Conservation (phyloP, 1,140 invertebrate genomes). For the Trichonephila clavata region DNA sequence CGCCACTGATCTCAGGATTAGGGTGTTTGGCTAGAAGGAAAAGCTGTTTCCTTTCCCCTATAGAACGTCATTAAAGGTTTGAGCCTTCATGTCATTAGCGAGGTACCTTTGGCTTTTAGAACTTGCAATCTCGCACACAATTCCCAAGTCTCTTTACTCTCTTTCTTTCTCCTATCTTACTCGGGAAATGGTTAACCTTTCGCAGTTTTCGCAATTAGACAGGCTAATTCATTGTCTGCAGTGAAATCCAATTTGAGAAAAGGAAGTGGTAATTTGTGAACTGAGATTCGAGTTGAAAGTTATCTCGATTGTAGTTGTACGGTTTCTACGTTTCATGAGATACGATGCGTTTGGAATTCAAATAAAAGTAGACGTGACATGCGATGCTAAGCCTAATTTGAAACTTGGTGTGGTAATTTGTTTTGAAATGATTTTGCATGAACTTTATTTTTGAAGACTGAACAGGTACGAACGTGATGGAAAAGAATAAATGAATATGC, state of each 20-base stretch:
- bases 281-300: background rate
- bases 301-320: background rate
- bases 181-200: constrained; percentile 53
- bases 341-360: background rate
- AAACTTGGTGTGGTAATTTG: no score
- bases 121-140: background rate
- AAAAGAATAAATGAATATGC: no score
- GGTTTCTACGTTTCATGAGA: background rate
- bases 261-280: constrained; percentile 35
- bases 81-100: constrained; percentile 57
- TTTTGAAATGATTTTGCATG: no score
- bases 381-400: background rate
- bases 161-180: background rate
- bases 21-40: constrained; percentile 35
- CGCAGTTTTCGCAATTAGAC: constrained; percentile 28
- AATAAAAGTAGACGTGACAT: background rate
- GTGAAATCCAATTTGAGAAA: constrained; percentile 15
- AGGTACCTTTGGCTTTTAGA: constrained; percentile 35
- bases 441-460: no score
- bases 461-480: no score
- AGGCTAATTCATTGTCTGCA: constrained; percentile 12
- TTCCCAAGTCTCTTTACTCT: background rate
- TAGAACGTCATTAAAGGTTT: constrained; percentile 49
- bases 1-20: constrained; percentile 56
- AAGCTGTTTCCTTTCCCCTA: constrained; percentile 3